These are phyloP conservation scores for Rhinichthys klamathensis DNA, from an alignment of 2,113 vertebrate species.

Conservation along the genomic window DNA sequence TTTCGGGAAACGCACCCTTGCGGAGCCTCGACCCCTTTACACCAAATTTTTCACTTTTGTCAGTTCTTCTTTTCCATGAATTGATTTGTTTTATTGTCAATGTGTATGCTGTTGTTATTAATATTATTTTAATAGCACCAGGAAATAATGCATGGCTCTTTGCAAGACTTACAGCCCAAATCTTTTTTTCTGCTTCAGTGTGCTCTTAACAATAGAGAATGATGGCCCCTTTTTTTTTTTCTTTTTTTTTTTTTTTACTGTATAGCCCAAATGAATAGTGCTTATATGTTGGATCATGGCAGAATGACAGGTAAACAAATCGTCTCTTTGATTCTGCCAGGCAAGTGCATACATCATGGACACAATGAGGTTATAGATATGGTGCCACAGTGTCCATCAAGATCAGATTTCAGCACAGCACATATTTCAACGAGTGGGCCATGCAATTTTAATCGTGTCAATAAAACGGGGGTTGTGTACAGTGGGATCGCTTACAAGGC, in stretches of 20 bases:
- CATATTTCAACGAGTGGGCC: conserved; percentile 47
- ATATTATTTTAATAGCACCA: not conserved
- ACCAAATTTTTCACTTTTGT: not conserved
- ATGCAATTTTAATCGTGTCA: conserved; percentile 57
- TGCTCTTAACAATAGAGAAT: conserved; percentile 18
- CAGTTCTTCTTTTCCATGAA: not conserved
- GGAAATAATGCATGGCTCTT: not conserved
- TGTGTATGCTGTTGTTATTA: not conserved
- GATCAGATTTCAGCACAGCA: conserved; percentile 23
- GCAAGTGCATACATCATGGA: conserved; percentile 54
- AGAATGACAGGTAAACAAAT: conserved; percentile 49
- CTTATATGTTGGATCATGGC: conserved; percentile 29
- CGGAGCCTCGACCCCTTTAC: not conserved
- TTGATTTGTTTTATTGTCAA: not conserved
- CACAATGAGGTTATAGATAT: conserved; percentile 44
- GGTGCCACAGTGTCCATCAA: conserved; percentile 37
- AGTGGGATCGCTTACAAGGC: conserved; percentile 46
- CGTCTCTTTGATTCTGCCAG: conserved; percentile 45
- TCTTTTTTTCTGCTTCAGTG: conserved; percentile 14
- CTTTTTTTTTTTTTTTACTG: not conserved
- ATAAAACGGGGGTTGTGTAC: conserved; percentile 45
- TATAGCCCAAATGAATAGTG: conserved; percentile 36
- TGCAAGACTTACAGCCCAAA: not conserved
- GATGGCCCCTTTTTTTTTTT: not conserved
- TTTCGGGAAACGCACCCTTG: not conserved